These are phyloP conservation scores for Mellilla xanthometata DNA, from an alignment of 2,888 invertebrate genomes.

Conservation along the genomic window DNA sequence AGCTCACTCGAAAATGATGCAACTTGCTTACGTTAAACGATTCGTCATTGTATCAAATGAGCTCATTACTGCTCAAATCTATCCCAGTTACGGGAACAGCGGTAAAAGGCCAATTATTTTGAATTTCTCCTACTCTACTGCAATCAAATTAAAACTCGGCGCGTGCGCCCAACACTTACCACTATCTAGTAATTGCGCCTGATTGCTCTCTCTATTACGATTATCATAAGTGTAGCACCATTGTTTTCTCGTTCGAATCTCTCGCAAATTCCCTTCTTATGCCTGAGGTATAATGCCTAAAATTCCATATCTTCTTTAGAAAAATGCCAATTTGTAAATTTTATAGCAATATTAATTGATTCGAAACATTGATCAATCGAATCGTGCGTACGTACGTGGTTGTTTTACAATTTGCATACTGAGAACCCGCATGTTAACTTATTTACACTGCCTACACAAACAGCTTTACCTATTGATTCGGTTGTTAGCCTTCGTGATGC, in stretches of 20 bases:
- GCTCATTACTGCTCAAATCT: constrained; percentile 34
- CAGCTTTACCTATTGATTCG: constrained; percentile 22
- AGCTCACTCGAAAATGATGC: constrained; percentile 6
- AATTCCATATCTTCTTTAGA: constrained; percentile 17
- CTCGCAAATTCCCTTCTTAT: constrained; percentile 37
- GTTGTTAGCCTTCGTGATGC: constrained; percentile 37
- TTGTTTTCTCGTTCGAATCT: constrained; percentile 7
- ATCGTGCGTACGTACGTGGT: constrained; percentile 40
- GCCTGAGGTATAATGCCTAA: constrained; percentile 24
- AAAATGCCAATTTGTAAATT: constrained; percentile 54
- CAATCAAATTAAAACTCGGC: constrained; percentile 64
- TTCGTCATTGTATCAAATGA: constrained; percentile 44
- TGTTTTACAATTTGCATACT: constrained; percentile 55
- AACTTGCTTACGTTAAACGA: constrained; percentile 13
- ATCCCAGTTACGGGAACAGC: constrained; percentile 30
- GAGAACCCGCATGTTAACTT: constrained; percentile 51
- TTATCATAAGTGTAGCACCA: constrained; percentile 49
- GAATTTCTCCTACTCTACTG: constrained; percentile 58
- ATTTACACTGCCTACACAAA: constrained; percentile 37
- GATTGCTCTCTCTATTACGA: constrained; percentile 57
- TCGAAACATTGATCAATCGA: constrained; percentile 53
- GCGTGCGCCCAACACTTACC: constrained; percentile 44
- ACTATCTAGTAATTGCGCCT: constrained; percentile 62
- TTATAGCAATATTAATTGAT: constrained; percentile 66
- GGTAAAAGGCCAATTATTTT: constrained; percentile 64